These are phyloP conservation scores for Phortica magna DNA, from an alignment of 2,888 invertebrate genomes.

Conservation along the genomic window DNA sequence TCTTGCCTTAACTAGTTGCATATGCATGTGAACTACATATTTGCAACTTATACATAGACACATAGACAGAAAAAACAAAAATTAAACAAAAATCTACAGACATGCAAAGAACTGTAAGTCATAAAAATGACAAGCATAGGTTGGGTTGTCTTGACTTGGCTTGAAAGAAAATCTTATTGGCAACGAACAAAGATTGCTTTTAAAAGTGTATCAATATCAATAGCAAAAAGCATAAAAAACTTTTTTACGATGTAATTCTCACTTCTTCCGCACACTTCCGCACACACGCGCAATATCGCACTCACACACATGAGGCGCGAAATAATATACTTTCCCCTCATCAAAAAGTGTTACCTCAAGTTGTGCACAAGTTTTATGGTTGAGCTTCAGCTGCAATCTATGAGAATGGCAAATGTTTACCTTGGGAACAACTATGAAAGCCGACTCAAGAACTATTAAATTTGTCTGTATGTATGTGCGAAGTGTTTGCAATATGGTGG, in stretches of 20 bases:
- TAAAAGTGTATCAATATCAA: constrained; percentile 27
- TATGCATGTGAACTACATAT: constrained; percentile 23
- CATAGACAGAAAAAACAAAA: neutral
- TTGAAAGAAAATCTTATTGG: neutral
- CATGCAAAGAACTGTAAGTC: neutral
- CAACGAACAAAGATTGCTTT: neutral
- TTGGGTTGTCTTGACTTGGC: neutral
- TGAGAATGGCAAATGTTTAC: constrained; percentile 60
- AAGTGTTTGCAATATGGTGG: constrained; percentile 4
- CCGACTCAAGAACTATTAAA: constrained; percentile 24
- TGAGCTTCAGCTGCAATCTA: constrained; percentile 22
- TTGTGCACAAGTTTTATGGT: constrained; percentile 10
- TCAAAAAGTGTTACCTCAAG: neutral
- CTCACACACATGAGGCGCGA: constrained; percentile 32
- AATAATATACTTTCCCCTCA: constrained; percentile 13
- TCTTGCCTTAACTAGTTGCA: constrained; percentile 17
- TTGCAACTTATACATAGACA: constrained; percentile 17
- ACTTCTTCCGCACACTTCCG: constrained; percentile 30
- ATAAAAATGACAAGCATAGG: neutral
- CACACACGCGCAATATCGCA: constrained; percentile 28
- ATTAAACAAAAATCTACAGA: neutral
- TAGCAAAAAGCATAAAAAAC: constrained; percentile 32
- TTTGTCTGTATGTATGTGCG: constrained; percentile 16
- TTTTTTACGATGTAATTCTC: constrained; percentile 34
- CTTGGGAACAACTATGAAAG: constrained; percentile 46